These are phyloP conservation scores for Antheraea mylitta DNA, from an alignment of 1,140 invertebrate species.

Conservation along the genomic window DNA sequence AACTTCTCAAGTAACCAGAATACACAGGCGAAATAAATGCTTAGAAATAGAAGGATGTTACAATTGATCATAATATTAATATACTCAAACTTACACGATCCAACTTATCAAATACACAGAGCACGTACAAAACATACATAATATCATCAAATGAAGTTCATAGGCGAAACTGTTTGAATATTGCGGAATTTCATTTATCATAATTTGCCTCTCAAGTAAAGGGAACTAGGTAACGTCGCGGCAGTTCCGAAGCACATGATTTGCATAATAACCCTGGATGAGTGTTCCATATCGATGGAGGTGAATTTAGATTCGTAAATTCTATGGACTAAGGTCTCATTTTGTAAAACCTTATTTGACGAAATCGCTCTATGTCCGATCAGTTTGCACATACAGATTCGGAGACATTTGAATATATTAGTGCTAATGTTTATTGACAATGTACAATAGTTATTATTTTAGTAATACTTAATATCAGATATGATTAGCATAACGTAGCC, in stretches of 20 bases:
- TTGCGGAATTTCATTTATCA: conserved; percentile 61
- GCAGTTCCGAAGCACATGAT: conserved; percentile 57
- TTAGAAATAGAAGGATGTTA: background rate
- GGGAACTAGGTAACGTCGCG: conserved; percentile 59
- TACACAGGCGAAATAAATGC: background rate
- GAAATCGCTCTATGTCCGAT: conserved; percentile 50
- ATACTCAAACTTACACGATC: background rate
- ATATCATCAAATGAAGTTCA: background rate
- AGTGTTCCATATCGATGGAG: conserved; percentile 35
- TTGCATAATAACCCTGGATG: conserved; percentile 66
- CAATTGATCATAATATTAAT: conserved; percentile 1
- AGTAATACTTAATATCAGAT: too few species aligned
- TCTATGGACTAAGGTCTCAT: conserved; percentile 17
- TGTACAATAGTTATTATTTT: background rate
- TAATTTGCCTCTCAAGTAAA: conserved; percentile 62
- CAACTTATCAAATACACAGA: background rate
- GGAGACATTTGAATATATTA: conserved; percentile 55
- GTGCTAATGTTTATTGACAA: conserved; percentile 31
- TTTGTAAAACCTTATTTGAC: conserved; percentile 27
- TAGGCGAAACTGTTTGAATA: conserved; percentile 30
- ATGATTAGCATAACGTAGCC: too few species aligned
- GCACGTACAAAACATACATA: conserved; percentile 1
- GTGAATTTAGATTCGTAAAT: conserved; percentile 27
- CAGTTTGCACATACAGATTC: conserved; percentile 57
- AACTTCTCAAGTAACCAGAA: background rate